phyloP scores from a whole-genome alignment of 1,140 invertebrate genomes.

The Neodiprion pinetum region DNA sequence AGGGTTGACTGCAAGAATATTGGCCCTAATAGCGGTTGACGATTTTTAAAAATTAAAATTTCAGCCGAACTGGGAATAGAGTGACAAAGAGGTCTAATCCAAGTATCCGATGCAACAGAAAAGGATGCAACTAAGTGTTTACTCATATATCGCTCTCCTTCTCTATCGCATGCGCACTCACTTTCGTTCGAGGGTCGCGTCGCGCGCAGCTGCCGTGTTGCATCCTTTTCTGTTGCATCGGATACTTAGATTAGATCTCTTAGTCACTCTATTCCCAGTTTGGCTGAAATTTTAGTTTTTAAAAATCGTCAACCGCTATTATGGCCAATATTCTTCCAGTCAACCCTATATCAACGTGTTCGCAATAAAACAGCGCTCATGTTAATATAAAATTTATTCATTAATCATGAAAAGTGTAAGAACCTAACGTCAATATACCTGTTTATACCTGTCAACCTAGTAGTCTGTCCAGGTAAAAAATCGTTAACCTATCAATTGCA shows the following conservation, averaged over 20 bases:
- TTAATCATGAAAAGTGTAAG: no score
- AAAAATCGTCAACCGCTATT: not conserved
- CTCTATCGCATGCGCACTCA: no score
- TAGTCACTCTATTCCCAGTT: not conserved
- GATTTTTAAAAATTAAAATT: not conserved
- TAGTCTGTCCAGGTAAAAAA: no score
- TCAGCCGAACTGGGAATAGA: not conserved
- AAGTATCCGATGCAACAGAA: not conserved
- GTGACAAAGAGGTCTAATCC: not conserved
- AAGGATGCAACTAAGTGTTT: no score
- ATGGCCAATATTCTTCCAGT: conserved; percentile 1
- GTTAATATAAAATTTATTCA: no score
- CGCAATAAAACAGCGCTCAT: no score
- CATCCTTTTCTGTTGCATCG: not conserved
- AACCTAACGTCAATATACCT: no score
- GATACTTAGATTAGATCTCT: conserved; percentile 4
- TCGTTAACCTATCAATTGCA: no score
- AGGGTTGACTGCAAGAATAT: not conserved
- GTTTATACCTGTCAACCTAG: no score
- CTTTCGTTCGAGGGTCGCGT: no score
- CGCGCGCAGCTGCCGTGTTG: no score
- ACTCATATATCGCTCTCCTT: no score
- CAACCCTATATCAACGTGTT: not conserved
- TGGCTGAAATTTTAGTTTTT: not conserved
- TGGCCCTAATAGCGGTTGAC: not conserved